Evolutionary conservation across 2,888 invertebrate genomes (phyloP).

Genomic region (Orchesellides sinensis): DNA sequence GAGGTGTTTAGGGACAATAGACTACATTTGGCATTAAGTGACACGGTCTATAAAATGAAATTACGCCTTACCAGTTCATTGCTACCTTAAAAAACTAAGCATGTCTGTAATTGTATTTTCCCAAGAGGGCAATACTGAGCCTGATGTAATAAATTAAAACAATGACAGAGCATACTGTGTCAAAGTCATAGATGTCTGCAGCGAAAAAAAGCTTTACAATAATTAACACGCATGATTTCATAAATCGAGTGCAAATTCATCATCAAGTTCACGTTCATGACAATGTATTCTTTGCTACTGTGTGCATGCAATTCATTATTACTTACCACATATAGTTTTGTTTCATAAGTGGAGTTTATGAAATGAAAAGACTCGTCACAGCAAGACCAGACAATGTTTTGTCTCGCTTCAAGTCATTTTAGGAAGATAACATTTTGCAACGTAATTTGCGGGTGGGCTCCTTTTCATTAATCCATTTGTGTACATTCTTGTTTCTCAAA

Average conservation of each 20-base stretch:
- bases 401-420: neutral
- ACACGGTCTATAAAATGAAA: too few relatives aligned
- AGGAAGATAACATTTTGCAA: neutral
- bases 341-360: neutral
- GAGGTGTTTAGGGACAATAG: too few relatives aligned
- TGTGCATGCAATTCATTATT: neutral
- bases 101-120: too few relatives aligned
- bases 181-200: too few relatives aligned
- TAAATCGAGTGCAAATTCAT: neutral
- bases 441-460: constrained; percentile 42
- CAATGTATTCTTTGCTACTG: neutral
- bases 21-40: too few relatives aligned
- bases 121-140: too few relatives aligned
- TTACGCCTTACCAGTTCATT: too few relatives aligned
- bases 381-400: neutral
- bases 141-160: too few relatives aligned
- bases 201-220: constrained; percentile 4
- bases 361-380: too few relatives aligned
- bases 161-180: too few relatives aligned
- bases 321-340: constrained; percentile 30
- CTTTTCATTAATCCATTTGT: constrained; percentile 7
- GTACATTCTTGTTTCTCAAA: constrained; percentile 10
- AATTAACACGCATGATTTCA: constrained; percentile 44
- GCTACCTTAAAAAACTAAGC: too few relatives aligned
- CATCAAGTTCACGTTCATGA: neutral